Evolutionary conservation across 2,797 vertebrate species (phyloP).

Genomic region (Peromyscus aztecus): DNA sequence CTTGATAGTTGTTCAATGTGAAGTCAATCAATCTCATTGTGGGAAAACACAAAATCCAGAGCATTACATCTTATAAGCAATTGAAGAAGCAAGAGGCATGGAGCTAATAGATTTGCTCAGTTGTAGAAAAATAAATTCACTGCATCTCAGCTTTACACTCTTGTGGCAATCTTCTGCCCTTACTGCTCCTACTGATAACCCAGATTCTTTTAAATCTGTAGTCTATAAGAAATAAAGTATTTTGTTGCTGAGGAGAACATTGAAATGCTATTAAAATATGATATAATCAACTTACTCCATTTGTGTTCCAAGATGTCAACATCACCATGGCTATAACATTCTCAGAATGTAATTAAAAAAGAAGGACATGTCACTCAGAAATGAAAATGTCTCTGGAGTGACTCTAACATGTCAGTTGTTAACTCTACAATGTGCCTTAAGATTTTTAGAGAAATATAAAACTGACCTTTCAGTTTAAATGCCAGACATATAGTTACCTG

Average conservation of each 20-base stretch:
- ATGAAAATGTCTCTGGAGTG: neutral
- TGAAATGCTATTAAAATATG: neutral
- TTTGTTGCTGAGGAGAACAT: neutral
- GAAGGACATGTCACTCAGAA: accelerated
- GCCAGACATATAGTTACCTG: accelerated
- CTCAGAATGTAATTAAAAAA: neutral
- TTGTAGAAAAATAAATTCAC: neutral
- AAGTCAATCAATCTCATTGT: accelerated
- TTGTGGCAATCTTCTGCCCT: neutral
- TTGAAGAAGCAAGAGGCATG: neutral
- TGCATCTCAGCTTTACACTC: neutral
- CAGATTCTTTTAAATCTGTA: neutral
- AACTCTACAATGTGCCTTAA: neutral
- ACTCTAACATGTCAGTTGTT: neutral
- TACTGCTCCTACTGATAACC: accelerated
- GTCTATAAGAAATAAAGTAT: neutral
- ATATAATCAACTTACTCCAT: accelerated
- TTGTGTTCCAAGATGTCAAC: neutral
- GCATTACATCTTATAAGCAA: neutral
- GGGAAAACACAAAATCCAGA: neutral
- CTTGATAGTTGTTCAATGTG: neutral
- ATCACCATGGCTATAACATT: accelerated
- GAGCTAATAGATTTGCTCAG: neutral
- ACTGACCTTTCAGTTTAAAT: neutral
- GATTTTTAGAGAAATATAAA: neutral